Evolutionary conservation across 2,113 vertebrate genomes (phyloP), one percentile per base, ranked within the genome.

Genomic region (Equus quagga): DNA sequence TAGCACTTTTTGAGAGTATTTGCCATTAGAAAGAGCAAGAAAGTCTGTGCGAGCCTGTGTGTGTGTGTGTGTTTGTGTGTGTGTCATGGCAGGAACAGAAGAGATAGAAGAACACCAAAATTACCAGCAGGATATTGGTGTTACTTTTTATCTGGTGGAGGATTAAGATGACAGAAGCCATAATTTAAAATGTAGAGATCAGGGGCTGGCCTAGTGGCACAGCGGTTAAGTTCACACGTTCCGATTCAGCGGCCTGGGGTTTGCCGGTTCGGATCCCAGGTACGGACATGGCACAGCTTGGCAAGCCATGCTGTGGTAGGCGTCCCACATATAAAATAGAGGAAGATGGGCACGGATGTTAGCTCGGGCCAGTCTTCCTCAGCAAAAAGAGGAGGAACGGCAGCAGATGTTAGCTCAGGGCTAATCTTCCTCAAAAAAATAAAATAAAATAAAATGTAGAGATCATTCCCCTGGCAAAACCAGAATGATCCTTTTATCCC

Each of bases 61-160:
- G 69, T 31, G 85, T 6, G 60, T 6, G 46, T 5, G 23, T 86
- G 13, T 3, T 1, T 18, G 26, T 28, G 73, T 36, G 58, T 33
- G 51, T 60, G 46, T 46, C 12, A 18, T 18, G 81, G 67, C 64
- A 80, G 81, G 88, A 79, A 26, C 19, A 89, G 49, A 92, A 54
- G 21, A 56, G 44, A 69, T 19, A 41, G 67, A 56, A 60, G 18
- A 82, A 33, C 28, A 64, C 41, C 72, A 65, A 46, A 83, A n/a
- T 93, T 92, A 23, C 80, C 84, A 87, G 33, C 3, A 91, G 78
- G 84, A 93, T 95, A 86, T 80, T 81, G n/a, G 21, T 70, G 31
- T 96, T 89, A 78, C 62, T 94, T 94, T 96, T 85, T 96, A 91
- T 96, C 72, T 91, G 73, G 33, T 49, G 5, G 54, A 75, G 82